Percentiles rank a stretch among this genome's conserved stretches.
Evolutionary conservation across 2,888 invertebrate genomes (phyloP).

Genomic region (Pristionchus fissidentatus): DNA sequence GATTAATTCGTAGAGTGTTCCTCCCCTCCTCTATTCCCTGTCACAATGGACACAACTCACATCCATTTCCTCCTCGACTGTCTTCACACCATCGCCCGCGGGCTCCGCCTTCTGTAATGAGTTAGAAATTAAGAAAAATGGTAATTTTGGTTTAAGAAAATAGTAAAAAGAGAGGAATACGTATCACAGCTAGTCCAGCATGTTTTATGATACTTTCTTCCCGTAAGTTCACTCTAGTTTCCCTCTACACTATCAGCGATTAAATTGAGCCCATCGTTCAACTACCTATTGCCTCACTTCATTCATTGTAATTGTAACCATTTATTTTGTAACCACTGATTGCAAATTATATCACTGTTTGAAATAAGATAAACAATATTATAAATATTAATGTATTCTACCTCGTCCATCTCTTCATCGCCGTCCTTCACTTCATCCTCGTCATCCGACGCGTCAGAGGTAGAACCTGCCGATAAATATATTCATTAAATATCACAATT

Average conservation of each 20-base stretch:
- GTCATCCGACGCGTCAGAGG: conserved; percentile 56
- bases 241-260: too few relatives aligned
- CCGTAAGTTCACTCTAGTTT: too few relatives aligned
- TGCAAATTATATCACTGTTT: too few relatives aligned
- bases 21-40: too few relatives aligned
- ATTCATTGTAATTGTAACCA: too few relatives aligned
- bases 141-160: background rate
- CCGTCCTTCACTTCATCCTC: conserved; percentile 54
- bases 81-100: background rate
- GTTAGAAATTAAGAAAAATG: background rate
- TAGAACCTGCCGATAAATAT: background rate
- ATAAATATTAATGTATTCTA: background rate
- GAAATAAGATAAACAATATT: too few relatives aligned
- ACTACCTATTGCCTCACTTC: too few relatives aligned
- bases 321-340: too few relatives aligned
- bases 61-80: conserved; percentile 12
- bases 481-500: background rate
- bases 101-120: background rate
- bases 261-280: too few relatives aligned
- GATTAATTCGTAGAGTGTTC: too few relatives aligned
- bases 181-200: background rate
- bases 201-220: background rate
- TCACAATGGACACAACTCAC: too few relatives aligned
- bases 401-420: conserved; percentile 48
- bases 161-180: background rate